phyloP scores from a whole-genome alignment of 53 echinoderm and acorn worm genomes.

The Zoroaster sp. region DNA sequence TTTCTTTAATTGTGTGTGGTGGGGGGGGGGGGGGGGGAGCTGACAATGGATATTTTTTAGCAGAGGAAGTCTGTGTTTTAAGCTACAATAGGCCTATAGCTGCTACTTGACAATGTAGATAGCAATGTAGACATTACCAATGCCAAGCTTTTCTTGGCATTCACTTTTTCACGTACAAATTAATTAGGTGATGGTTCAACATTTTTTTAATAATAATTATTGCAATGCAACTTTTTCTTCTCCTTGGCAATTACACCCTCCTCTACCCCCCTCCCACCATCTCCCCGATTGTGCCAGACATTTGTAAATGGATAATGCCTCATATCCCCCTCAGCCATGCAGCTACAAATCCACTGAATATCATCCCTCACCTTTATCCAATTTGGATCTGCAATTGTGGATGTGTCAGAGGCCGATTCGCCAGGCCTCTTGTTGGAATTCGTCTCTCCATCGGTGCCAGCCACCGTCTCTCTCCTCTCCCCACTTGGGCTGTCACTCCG shows the following conservation, averaged over 20 bases:
- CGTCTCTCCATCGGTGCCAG: not conserved
- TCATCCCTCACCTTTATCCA: conserved; percentile 20
- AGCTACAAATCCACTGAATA: not conserved
- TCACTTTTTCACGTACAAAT: too few relatives aligned
- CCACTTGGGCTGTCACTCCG: conserved; percentile 52
- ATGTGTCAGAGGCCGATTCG: conserved; percentile 26
- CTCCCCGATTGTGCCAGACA: not conserved
- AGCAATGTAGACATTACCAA: too few relatives aligned
- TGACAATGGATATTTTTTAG: too few relatives aligned
- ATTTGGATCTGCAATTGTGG: not conserved
- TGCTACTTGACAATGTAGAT: too few relatives aligned
- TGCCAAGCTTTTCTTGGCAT: too few relatives aligned
- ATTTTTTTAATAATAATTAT: too few relatives aligned
- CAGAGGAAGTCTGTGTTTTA: too few relatives aligned
- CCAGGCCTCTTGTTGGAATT: conserved; percentile 3
- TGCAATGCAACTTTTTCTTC: not conserved
- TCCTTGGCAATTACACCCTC: not conserved
- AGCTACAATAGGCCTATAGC: too few relatives aligned
- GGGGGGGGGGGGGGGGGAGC: too few relatives aligned
- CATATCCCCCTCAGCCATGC: not conserved
- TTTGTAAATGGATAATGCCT: not conserved
- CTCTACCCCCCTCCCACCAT: not conserved
- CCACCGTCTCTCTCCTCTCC: not conserved
- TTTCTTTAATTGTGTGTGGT: too few relatives aligned
- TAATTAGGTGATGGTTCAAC: too few relatives aligned